Evolutionary conservation across 2,888 invertebrate genomes (phyloP).

Genomic region (Gortyna flavago): DNA sequence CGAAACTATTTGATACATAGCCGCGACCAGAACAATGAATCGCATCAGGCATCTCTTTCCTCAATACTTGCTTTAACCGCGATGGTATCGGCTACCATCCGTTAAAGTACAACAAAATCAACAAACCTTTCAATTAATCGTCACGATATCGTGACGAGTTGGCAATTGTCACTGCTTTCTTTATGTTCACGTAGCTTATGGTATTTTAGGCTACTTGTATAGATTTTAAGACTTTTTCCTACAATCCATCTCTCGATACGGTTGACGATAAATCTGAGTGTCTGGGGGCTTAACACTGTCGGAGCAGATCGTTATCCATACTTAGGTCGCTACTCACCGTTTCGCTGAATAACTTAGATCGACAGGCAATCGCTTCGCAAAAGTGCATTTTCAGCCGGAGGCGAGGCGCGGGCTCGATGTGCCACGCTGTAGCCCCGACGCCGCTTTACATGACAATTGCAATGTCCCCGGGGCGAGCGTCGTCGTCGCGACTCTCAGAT

Average conservation of each 20-base stretch:
- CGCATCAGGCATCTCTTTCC: slow-evolving; percentile 68
- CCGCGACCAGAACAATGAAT: slow-evolving; percentile 69
- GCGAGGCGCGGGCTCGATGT: slow-evolving; percentile 77
- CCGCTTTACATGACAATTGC: slow-evolving; percentile 89
- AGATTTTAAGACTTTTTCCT: not conserved
- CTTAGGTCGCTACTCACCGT: slow-evolving; percentile 78
- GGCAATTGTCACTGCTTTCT: slow-evolving; percentile 9
- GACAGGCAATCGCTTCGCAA: slow-evolving; percentile 87
- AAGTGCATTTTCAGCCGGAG: slow-evolving; percentile 89
- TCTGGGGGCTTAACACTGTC: slow-evolving; percentile 63
- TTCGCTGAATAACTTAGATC: slow-evolving; percentile 84
- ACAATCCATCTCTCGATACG: slow-evolving; percentile 17
- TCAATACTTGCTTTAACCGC: slow-evolving; percentile 71
- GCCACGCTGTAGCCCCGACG: slow-evolving; percentile 78
- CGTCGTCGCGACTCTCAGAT: slow-evolving; percentile 75
- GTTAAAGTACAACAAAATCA: slow-evolving; percentile 52
- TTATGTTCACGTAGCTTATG: not conserved
- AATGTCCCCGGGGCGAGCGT: slow-evolving; percentile 81
- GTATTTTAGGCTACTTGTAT: slow-evolving; percentile 3
- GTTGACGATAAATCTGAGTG: slow-evolving; percentile 57
- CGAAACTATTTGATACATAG: slow-evolving; percentile 53
- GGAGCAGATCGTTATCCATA: slow-evolving; percentile 81
- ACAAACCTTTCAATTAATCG: slow-evolving; percentile 21
- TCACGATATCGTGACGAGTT: slow-evolving; percentile 9
- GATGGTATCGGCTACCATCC: slow-evolving; percentile 72